Percentiles rank a stretch among this genome's conserved stretches.
Conservation (phyloP, 1,140 invertebrate genomes). For the Pogonus chalceus region DNA sequence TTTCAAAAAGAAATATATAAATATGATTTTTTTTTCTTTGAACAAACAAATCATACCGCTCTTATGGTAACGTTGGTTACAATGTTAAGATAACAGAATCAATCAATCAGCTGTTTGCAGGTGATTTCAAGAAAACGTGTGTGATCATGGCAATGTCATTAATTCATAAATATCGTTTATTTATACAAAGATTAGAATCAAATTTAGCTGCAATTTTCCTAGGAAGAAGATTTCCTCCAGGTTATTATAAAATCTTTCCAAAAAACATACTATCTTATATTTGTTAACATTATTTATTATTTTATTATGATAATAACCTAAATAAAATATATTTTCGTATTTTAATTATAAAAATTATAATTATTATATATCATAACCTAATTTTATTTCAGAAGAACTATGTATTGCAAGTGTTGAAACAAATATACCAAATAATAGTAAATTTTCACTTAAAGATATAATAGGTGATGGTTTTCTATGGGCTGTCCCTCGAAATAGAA, state of each 20-base stretch:
- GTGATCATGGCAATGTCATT: slow-evolving; percentile 26
- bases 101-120: not conserved
- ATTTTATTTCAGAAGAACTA: slow-evolving; percentile 24
- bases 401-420: slow-evolving; percentile 25
- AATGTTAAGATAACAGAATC: not conserved
- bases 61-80: not conserved
- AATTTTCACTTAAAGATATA: slow-evolving; percentile 47
- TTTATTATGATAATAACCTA: no score
- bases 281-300: no score
- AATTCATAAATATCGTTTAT: slow-evolving; percentile 27
- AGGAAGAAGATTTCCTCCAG: slow-evolving; percentile 36
- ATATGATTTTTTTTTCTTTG: no score
- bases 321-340: not conserved
- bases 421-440: slow-evolving; percentile 4
- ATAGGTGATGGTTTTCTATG: slow-evolving; percentile 65
- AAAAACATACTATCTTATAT: no score
- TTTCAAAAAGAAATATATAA: no score
- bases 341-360: not conserved
- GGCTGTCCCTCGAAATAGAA: slow-evolving; percentile 68
- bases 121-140: not conserved
- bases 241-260: no score
- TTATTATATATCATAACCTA: not conserved
- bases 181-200: slow-evolving; percentile 31
- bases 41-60: no score
- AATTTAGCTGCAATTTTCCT: slow-evolving; percentile 28